Conservation (phyloP, 2,113 vertebrate species). For the Kryptolebias marmoratus region DNA sequence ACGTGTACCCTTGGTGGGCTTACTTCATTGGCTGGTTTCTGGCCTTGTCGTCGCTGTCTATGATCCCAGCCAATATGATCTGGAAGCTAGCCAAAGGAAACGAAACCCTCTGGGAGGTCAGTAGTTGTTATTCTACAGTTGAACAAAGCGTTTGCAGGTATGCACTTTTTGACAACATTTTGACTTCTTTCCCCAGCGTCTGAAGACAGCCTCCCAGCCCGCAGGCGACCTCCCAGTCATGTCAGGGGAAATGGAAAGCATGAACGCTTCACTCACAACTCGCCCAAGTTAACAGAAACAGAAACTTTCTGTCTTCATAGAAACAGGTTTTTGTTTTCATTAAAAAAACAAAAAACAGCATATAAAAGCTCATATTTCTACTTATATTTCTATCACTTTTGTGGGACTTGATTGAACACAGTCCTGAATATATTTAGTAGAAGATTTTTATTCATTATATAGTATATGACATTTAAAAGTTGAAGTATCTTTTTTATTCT, state of each 20-base stretch:
- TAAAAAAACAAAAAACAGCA: too few species aligned
- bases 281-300: too few species aligned
- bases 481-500: too few species aligned
- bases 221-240: slow-evolving; percentile 58
- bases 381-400: too few species aligned
- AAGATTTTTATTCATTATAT: too few species aligned
- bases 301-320: too few species aligned
- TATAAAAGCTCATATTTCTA: too few species aligned
- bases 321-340: too few species aligned
- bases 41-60: slow-evolving; percentile 62
- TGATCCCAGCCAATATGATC: slow-evolving; percentile 72
- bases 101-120: slow-evolving; percentile 72
- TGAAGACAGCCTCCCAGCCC: slow-evolving; percentile 55
- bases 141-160: neutral
- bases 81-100: slow-evolving; percentile 64
- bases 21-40: slow-evolving; percentile 77
- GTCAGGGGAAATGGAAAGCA: slow-evolving; percentile 38
- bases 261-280: slow-evolving; percentile 1
- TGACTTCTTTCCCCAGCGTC: slow-evolving; percentile 45
- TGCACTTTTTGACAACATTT: too few species aligned
- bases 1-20: slow-evolving; percentile 77
- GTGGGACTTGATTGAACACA: too few species aligned
- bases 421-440: too few species aligned
- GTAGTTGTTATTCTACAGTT: neutral
- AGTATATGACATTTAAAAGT: too few species aligned